These are phyloP conservation scores for Mamestra brassicae DNA, from an alignment of 2,888 invertebrate species.

Conservation along the genomic window DNA sequence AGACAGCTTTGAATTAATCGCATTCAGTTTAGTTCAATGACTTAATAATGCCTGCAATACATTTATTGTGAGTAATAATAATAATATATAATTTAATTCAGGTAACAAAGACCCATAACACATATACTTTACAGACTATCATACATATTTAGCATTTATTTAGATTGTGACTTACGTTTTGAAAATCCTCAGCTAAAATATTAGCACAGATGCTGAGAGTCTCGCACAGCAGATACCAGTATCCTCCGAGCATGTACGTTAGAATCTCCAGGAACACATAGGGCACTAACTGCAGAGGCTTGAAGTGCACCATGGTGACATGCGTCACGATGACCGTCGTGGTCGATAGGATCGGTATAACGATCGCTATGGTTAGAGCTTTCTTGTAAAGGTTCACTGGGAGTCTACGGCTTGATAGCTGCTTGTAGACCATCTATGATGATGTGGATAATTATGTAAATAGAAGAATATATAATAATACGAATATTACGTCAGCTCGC, in stretches of 20 bases:
- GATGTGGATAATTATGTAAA: background rate
- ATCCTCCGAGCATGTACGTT: conserved; percentile 93
- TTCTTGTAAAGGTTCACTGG: conserved; percentile 91
- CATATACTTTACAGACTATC: no score
- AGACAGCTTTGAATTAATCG: no score
- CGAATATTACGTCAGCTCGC: background rate
- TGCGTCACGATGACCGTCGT: conserved; percentile 93
- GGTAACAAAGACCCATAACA: no score
- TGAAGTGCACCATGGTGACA: conserved; percentile 93
- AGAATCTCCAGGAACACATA: conserved; percentile 93
- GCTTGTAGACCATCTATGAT: conserved; percentile 90
- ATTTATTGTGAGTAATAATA: no score
- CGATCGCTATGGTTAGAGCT: conserved; percentile 90
- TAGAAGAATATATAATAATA: background rate
- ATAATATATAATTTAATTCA: no score
- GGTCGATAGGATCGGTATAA: conserved; percentile 92
- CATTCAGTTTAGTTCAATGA: no score
- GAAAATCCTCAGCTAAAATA: conserved; percentile 93
- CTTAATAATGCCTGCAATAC: no score
- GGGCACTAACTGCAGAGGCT: conserved; percentile 92
- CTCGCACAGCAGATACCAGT: conserved; percentile 93
- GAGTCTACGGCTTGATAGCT: conserved; percentile 90
- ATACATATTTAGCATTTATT: no score
- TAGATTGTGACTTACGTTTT: conserved; percentile 82
- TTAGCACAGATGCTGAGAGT: conserved; percentile 92